Evolutionary conservation across 1,140 invertebrate species (phyloP), one percentile per base, ranked within the genome.

Genomic region (Megalonaias nervosa): DNA sequence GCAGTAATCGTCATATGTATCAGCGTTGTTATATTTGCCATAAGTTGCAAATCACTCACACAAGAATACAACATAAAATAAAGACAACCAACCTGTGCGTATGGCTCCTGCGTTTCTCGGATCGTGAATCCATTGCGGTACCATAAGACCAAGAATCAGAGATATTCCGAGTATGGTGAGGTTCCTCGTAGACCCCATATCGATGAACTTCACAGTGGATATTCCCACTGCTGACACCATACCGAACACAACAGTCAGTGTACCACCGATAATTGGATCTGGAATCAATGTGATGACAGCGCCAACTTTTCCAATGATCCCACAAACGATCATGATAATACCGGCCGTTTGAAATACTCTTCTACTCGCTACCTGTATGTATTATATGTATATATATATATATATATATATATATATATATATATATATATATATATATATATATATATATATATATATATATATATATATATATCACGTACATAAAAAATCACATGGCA

Each of bases 201-300:
- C 93, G 38, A 96, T 93, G 84, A 95, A 95, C 85, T 96, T 95
- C 19, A 97, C 91, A 16, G 95, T 94, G 0, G 95, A 96, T 1
- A 97, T 89, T 58, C 84, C 86, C 1, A 86, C 79, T 4, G 80
- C 76, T 15, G 81, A 70, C 38, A 86, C 82, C 75, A 85, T 82
- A 57, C 95, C 95, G 88, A 97, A 97, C 93, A 96, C 95, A 12
- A 97, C 93, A 81, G 95, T 96, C 89, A 97, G 96, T 68, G 96
- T 55, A 26, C 26, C 26, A 2, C 26, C 26, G 2, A 26, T 26
- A 26, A 26, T 2, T 26, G 26, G 26, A 1, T 81, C 71, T 48
- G 96, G 96, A 73, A 97, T 97, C 70, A 95, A 94, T 67, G 96
- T 95, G 84, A 97, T 96, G 12, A 96, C 91, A 1, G 95, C 95